Base-by-base conservation (phyloP, 1,140 invertebrate species). In the Scaptodrosophila lebanonensis region DNA sequence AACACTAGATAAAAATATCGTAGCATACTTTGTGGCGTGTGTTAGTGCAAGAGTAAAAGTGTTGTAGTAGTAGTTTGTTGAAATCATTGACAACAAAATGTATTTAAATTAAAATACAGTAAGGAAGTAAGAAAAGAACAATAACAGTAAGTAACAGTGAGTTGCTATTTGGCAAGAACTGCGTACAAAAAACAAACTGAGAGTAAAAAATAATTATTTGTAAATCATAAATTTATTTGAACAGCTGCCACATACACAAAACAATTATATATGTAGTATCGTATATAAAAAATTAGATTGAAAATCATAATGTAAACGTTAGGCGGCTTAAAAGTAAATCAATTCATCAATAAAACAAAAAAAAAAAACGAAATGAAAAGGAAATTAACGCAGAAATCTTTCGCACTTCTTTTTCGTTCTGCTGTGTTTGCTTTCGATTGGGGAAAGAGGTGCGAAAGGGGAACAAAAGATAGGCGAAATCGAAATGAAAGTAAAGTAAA, bases 401-500 rank as follows among this genome's bases (percentile, higher is more conserved):
- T n/a, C n/a, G n/a, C n/a, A 4, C 12, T n/a, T 33, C 2, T 9
- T 33, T 33, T 33, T 33, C 32, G 40, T 43, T 43, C 2, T 54
- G 16, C n/a, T n/a, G n/a, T n/a, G n/a, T n/a, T n/a, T n/a, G n/a
- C n/a, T n/a, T n/a, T n/a, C n/a, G n/a, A n/a, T n/a, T n/a, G 17
- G 7, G 20, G 20, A 16, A 8, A 9, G 15, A 3, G 33, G 22
- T 20, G 20, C 5, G 12, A 17, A 7, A 8, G 39, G 30, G 43
- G 36, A 18, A 38, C 17, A 29, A 16, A 44, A 51, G 43, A 77
- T 54, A 76, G 65, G 58, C 57, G 53, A 63, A 45, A 77, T 39
- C 12, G 2, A 33, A 18, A 48, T n/a, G 53, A 83, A 84, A 59
- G 54, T 59, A 53, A 63, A 62, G 59, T 73, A 84, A 67, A 69